Evolutionary conservation across 1,140 invertebrate species (phyloP), one percentile per base, ranked within the genome.

Genomic region (Rhopalosiphum maidis): DNA sequence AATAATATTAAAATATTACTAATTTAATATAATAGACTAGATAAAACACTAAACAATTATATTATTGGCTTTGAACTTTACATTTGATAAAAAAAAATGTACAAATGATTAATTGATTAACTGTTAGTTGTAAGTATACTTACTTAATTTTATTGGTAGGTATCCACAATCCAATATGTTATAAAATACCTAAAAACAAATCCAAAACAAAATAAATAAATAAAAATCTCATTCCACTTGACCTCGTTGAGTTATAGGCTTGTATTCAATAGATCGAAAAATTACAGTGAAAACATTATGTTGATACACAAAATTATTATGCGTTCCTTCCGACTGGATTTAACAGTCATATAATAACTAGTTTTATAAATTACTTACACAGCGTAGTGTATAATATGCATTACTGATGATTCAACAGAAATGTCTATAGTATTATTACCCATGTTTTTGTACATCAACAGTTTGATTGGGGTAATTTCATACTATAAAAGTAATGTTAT

Each of bases 401-500:
- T 55, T 55, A 37, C 35, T 55, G 54, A 43, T 48, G 88, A 55
- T 90, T 55, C 88, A 25, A 90, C 88, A 90, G 11, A 55, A 15
- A 43, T 18, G 60, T 68, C 43, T 2, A 25, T 90, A 41, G 54
- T 30, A 37, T 90, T 60, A n/a, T 41, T 35, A 85, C 2, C 37
- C 30, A 21, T 43, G 55, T 60, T 43, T 68, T 90, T 43, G 35
- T 43, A 43, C 55, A 68, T 90, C 89, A 43, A 43, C 89, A 60
- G 37, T 68, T 41, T 60, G 48, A 55, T 89, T 90, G 51, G 55
- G 89, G 55, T 90, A 90, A 90, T 90, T 90, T 90, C n/a, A 43
- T 43, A 43, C 37, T 30, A 21, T 68, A 43, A 90, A 46, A 68
- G 37, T 68, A 90, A 90, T 68, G 55, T 68, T 51, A 35, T 30